Conservation (phyloP, 2,797 vertebrate species). For the Melopsittacus undulatus region DNA sequence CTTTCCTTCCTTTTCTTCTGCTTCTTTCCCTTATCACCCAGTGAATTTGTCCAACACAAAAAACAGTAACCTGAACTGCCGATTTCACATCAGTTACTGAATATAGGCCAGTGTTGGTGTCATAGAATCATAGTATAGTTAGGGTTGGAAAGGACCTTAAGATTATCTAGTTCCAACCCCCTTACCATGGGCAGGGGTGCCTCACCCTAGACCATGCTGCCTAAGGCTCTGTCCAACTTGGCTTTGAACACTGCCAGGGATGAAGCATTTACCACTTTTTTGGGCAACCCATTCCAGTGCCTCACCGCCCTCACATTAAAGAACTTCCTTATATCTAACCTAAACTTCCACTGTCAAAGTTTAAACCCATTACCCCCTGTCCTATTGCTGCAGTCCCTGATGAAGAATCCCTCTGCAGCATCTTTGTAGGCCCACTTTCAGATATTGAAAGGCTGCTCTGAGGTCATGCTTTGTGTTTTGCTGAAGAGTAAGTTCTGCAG, state of each 20-base stretch:
- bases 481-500: background rate
- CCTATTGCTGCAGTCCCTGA: background rate
- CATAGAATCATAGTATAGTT: background rate
- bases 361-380: background rate
- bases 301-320: background rate
- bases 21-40: background rate
- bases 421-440: background rate
- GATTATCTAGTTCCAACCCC: background rate
- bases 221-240: background rate
- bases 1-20: background rate
- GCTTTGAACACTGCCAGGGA: background rate
- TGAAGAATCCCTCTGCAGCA: background rate
- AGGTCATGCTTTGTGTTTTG: background rate
- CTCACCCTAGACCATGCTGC: background rate
- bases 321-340: background rate
- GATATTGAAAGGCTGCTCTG: background rate
- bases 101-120: background rate
- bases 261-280: background rate
- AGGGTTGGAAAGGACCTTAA: background rate
- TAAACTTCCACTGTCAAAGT: background rate
- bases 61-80: background rate
- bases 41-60: accelerated
- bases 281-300: background rate
- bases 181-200: background rate
- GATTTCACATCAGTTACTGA: background rate